Conservation (phyloP, 1,140 invertebrate genomes). For the Drosophila parabipectinata region DNA sequence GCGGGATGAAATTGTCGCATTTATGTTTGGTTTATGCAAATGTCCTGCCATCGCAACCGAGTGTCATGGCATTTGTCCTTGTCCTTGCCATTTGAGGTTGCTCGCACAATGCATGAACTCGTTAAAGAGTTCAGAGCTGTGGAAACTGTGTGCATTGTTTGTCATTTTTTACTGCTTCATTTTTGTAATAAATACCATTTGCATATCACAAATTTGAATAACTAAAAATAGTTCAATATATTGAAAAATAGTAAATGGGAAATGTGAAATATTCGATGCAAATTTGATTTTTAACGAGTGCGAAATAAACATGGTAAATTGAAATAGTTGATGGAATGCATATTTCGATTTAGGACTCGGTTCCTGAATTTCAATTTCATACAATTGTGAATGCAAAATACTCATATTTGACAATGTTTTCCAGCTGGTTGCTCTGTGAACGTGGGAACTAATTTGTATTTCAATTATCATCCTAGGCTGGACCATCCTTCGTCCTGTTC, state of each 20-base stretch:
- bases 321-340: no score
- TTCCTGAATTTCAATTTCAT: neutral
- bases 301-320: neutral
- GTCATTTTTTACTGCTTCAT: slow-evolving; percentile 6
- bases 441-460: neutral
- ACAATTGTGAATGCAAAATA: neutral
- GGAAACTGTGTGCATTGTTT: slow-evolving; percentile 21
- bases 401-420: neutral
- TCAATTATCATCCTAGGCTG: neutral
- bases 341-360: neutral
- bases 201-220: slow-evolving; percentile 30
- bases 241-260: neutral
- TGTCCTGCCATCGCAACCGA: slow-evolving; percentile 27
- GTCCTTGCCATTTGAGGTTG: slow-evolving; percentile 32
- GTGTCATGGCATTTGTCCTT: slow-evolving; percentile 45
- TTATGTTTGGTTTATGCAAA: slow-evolving; percentile 82
- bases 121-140: slow-evolving; percentile 10
- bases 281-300: slow-evolving; percentile 12
- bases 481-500: neutral
- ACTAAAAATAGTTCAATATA: slow-evolving; percentile 8
- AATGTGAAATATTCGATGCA: slow-evolving; percentile 1
- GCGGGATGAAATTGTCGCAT: slow-evolving; percentile 76
- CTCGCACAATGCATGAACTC: slow-evolving; percentile 42
- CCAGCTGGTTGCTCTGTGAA: neutral
- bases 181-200: slow-evolving; percentile 30